A percentile compares a stretch with the other conserved stretches of the same genome.
phyloP scores from a whole-genome alignment of 1,140 invertebrate species.

The Lepidotrigona ventralis region DNA sequence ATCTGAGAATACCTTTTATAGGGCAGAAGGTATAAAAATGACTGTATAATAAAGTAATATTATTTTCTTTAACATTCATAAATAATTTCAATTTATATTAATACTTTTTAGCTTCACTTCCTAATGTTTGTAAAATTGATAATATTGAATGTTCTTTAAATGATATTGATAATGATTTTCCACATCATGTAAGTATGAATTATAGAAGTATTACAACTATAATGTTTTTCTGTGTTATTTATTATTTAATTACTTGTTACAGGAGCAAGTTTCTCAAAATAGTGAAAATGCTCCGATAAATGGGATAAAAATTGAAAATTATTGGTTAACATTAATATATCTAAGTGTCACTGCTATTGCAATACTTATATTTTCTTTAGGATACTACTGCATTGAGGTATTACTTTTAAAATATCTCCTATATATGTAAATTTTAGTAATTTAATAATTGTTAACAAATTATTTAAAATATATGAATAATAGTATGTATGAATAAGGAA shows the following conservation, averaged over 20 bases:
- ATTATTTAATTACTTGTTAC: constrained; percentile 31
- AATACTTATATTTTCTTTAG: constrained; percentile 86
- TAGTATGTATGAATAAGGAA: background rate
- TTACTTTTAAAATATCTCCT: background rate
- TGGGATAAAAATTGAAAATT: constrained; percentile 59
- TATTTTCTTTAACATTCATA: background rate
- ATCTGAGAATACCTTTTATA: background rate
- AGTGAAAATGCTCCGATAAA: constrained; percentile 60
- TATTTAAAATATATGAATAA: constrained; percentile 1
- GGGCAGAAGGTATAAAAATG: constrained; percentile 54
- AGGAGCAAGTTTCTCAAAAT: constrained; percentile 54
- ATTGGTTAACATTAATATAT: constrained; percentile 74
- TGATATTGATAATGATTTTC: constrained; percentile 11
- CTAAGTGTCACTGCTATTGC: constrained; percentile 84
- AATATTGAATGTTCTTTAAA: constrained; percentile 48
- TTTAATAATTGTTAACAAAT: background rate
- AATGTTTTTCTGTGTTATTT: background rate
- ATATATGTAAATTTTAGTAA: background rate
- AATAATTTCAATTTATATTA: constrained; percentile 8
- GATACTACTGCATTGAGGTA: constrained; percentile 87
- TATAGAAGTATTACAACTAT: background rate
- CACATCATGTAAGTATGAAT: constrained; percentile 46
- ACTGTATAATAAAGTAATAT: background rate
- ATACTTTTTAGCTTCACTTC: constrained; percentile 20
- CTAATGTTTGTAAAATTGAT: constrained; percentile 59